These are phyloP conservation scores for Microcebus tavaratra DNA, from an alignment of 2,113 vertebrate genomes.

Conservation along the genomic window DNA sequence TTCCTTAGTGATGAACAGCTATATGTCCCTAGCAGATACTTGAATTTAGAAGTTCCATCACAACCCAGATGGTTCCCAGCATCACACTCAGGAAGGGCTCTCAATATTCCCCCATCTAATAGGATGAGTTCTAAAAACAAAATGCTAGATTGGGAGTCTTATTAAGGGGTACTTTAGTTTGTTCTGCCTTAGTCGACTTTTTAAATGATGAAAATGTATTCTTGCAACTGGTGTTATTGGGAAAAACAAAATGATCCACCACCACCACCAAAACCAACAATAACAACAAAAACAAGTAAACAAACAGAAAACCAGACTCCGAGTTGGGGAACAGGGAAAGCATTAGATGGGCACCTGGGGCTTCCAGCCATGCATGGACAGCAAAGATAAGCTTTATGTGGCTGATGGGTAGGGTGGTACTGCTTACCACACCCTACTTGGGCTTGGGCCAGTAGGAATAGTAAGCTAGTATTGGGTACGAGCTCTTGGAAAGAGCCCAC, in stretches of 20 bases:
- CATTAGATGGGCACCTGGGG: not conserved
- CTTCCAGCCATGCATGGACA: not conserved
- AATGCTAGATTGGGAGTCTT: not conserved
- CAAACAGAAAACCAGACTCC: not conserved
- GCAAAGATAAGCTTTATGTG: slow-evolving; percentile 55
- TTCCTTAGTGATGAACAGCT: not conserved
- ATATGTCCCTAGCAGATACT: not conserved
- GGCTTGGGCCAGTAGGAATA: not conserved
- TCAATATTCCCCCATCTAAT: not conserved
- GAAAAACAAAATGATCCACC: not conserved
- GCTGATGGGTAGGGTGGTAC: not conserved
- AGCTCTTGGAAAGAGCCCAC: not conserved
- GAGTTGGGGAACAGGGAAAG: not conserved
- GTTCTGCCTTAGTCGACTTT: not conserved
- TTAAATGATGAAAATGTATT: not conserved
- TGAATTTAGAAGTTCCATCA: not conserved
- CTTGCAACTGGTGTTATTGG: not conserved
- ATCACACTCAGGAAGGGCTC: not conserved
- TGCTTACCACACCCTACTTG: not conserved
- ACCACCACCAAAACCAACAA: not conserved
- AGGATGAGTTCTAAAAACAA: not conserved
- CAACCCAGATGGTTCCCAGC: not conserved
- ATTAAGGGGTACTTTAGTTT: not conserved
- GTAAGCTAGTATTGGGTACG: not conserved
- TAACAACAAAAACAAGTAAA: not conserved